Evolutionary conservation across 1,140 invertebrate genomes (phyloP).

Genomic region (Drosophila pallidifrons): DNA sequence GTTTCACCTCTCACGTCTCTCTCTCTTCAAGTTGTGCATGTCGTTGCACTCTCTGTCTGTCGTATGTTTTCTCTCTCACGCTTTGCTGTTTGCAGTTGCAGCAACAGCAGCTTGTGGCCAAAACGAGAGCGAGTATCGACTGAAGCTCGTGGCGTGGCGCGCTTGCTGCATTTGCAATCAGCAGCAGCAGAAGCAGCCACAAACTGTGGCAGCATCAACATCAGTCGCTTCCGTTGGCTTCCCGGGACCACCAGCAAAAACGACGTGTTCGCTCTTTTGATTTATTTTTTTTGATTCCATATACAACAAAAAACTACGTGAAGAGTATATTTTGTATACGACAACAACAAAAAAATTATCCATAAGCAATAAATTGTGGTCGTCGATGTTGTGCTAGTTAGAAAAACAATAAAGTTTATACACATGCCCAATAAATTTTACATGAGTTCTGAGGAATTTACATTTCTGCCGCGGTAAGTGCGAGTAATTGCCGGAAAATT

Average conservation of each 20-base stretch:
- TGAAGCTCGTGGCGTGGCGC: slow-evolving; percentile 2
- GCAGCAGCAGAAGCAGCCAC: slow-evolving; percentile 24
- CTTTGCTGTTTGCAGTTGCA: neutral
- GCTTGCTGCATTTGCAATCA: slow-evolving; percentile 54
- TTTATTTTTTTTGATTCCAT: slow-evolving; percentile 15
- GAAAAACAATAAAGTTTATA: neutral
- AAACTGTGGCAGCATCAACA: slow-evolving; percentile 44
- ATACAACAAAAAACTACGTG: neutral
- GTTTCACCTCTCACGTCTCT: too few relatives aligned
- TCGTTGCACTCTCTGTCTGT: too few relatives aligned
- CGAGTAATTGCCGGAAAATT: neutral
- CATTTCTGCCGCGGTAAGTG: slow-evolving; percentile 71
- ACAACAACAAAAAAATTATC: neutral
- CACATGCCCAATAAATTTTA: slow-evolving; percentile 46
- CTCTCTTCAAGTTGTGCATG: too few relatives aligned
- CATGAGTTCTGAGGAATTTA: slow-evolving; percentile 72
- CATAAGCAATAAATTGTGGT: neutral
- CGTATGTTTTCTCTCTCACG: neutral
- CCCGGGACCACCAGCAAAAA: slow-evolving; percentile 16
- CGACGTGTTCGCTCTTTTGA: slow-evolving; percentile 52
- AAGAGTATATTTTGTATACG: neutral
- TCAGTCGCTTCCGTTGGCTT: slow-evolving; percentile 70
- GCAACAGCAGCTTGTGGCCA: neutral
- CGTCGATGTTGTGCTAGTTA: neutral
- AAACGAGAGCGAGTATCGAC: slow-evolving; percentile 20